A percentile compares a stretch with the other conserved stretches of the same genome.
Conservation (phyloP, 1,140 invertebrate species). For the Drosophila suzukii region DNA sequence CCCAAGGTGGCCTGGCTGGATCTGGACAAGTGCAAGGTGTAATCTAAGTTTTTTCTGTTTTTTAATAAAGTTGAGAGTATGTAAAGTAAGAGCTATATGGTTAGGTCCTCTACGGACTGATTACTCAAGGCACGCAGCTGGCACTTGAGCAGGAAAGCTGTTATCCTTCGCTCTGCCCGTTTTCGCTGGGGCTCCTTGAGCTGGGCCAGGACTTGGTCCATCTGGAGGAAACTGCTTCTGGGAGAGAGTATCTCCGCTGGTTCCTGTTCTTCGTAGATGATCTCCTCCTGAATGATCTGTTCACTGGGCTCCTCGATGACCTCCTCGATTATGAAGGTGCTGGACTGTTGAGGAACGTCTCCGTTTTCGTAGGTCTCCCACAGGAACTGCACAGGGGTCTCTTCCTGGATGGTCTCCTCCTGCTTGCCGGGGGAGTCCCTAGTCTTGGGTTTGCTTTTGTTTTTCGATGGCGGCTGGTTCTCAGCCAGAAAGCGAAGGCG, state of each 20-base stretch:
- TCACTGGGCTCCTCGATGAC: slow-evolving; percentile 55
- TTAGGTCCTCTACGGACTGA: slow-evolving; percentile 59
- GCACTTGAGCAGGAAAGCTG: slow-evolving; percentile 74
- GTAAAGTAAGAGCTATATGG: slow-evolving; percentile 33
- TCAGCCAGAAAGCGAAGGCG: slow-evolving; percentile 60
- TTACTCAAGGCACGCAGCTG: slow-evolving; percentile 60
- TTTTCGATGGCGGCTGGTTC: slow-evolving; percentile 9
- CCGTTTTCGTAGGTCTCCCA: slow-evolving; percentile 62
- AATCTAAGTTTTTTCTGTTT: slow-evolving; percentile 55
- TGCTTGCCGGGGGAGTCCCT: neutral
- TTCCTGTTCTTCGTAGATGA: slow-evolving; percentile 57
- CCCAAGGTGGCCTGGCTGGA: slow-evolving; percentile 83
- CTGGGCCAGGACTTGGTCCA: slow-evolving; percentile 49
- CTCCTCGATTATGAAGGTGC: slow-evolving; percentile 58
- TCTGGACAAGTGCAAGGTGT: slow-evolving; percentile 70
- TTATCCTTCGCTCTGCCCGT: slow-evolving; percentile 61
- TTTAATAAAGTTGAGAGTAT: slow-evolving; percentile 43
- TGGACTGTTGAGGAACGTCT: slow-evolving; percentile 26
- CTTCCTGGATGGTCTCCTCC: neutral
- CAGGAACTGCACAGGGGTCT: slow-evolving; percentile 16
- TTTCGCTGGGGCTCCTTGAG: slow-evolving; percentile 33
- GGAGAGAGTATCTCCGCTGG: slow-evolving; percentile 4
- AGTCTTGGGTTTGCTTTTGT: slow-evolving; percentile 12
- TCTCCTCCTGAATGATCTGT: slow-evolving; percentile 59
- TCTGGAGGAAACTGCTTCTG: slow-evolving; percentile 44